phyloP scores from a whole-genome alignment of 2,797 vertebrate species.

The Enteromius trimaculatus region DNA sequence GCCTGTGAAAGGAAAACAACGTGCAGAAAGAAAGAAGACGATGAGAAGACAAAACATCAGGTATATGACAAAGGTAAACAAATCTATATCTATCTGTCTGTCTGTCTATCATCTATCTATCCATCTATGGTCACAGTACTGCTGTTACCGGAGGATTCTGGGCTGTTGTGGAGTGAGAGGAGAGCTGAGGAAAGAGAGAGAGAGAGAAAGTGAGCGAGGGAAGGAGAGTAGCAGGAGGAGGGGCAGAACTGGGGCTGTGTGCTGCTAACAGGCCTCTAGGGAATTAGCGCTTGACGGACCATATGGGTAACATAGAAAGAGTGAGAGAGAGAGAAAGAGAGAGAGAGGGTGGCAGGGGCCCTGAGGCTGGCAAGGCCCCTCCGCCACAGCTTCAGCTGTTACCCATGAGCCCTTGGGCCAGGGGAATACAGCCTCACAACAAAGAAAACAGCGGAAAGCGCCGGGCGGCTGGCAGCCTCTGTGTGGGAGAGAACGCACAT shows the following conservation, averaged over 20 bases:
- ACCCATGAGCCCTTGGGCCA: slow-evolving; percentile 90
- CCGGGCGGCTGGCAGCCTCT: slow-evolving; percentile 33
- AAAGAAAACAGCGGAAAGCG: slow-evolving; percentile 59
- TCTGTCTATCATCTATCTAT: neutral
- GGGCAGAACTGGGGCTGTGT: slow-evolving; percentile 76
- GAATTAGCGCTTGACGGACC: slow-evolving; percentile 80
- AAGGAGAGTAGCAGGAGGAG: slow-evolving; percentile 65
- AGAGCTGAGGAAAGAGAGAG: slow-evolving; percentile 53
- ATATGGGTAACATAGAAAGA: slow-evolving; percentile 80
- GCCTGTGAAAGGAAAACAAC: neutral
- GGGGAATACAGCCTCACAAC: slow-evolving; percentile 66
- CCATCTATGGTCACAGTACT: neutral
- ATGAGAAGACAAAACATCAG: slow-evolving; percentile 46
- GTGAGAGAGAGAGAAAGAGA: slow-evolving; percentile 32
- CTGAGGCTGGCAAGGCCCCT: slow-evolving; percentile 87
- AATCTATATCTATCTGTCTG: too few species aligned
- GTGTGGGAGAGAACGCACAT: slow-evolving; percentile 38
- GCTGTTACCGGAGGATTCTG: slow-evolving; percentile 26
- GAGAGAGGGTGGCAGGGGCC: slow-evolving; percentile 80
- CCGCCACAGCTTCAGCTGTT: slow-evolving; percentile 89
- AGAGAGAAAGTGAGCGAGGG: slow-evolving; percentile 74
- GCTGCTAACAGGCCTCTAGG: slow-evolving; percentile 86
- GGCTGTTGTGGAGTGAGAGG: slow-evolving; percentile 57
- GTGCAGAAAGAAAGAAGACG: neutral
- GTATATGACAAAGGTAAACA: neutral